Conservation (phyloP, 1,140 invertebrate species). For the Aphelinus atriplicis region DNA sequence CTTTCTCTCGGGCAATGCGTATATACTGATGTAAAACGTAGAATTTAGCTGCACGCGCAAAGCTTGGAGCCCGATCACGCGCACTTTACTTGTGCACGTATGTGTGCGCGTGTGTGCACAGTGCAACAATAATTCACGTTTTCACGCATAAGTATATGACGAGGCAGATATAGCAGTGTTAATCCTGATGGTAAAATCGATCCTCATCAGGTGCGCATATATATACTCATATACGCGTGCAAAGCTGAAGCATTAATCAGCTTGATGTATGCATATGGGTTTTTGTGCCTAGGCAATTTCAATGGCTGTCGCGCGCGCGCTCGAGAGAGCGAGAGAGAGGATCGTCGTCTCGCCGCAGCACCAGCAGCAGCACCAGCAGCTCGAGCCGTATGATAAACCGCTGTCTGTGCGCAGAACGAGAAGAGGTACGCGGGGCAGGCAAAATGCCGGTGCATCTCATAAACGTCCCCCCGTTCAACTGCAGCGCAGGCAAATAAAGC, state of each 20-base stretch:
- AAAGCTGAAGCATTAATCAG: slow-evolving; percentile 6
- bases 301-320: slow-evolving; percentile 7
- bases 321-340: background rate
- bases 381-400: slow-evolving; percentile 7
- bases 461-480: slow-evolving; percentile 7
- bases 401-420: no score
- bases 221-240: background rate
- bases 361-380: no score
- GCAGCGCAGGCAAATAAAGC: slow-evolving; percentile 15
- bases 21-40: no score
- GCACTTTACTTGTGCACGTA: no score
- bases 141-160: no score
- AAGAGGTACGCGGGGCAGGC: no score
- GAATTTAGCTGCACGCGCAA: no score
- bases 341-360: background rate
- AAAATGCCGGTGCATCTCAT: background rate
- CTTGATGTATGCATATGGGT: slow-evolving; percentile 4
- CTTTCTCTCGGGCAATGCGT: no score
- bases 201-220: background rate
- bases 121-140: no score
- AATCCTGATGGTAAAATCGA: background rate
- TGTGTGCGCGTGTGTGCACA: no score
- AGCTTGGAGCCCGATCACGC: no score
- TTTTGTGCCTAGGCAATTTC: slow-evolving; percentile 7
- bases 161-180: no score